Evolutionary conservation across 2,113 vertebrate genomes (phyloP).

Genomic region (Acrocephalus arundinaceus): DNA sequence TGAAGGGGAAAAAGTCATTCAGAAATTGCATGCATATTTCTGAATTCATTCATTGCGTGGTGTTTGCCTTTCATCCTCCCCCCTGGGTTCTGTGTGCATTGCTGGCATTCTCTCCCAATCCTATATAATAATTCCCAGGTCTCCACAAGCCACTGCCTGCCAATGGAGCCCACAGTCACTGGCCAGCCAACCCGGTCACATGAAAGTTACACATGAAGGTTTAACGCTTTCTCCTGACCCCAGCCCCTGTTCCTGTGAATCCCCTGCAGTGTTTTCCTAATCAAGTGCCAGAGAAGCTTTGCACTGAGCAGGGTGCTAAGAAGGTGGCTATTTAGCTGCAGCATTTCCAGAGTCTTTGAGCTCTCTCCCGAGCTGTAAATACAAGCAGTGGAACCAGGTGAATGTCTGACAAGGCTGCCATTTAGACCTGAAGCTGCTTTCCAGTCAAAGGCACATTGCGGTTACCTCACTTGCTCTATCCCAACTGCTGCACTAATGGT

Average conservation of each 20-base stretch:
- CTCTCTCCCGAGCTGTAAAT: background rate
- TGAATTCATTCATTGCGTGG: background rate
- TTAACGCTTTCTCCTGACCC: conserved; percentile 23
- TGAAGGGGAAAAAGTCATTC: background rate
- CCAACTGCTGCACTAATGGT: background rate
- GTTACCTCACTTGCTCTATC: background rate
- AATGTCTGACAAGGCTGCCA: background rate
- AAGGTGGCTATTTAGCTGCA: background rate
- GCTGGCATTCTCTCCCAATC: conserved; percentile 38
- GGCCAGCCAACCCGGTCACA: background rate
- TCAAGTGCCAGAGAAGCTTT: conserved; percentile 19
- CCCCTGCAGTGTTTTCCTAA: conserved; percentile 17
- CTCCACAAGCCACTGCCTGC: background rate
- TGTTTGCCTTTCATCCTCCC: conserved; percentile 1
- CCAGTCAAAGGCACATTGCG: background rate
- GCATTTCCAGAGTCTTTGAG: background rate
- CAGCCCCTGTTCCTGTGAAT: background rate
- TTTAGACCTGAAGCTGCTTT: background rate
- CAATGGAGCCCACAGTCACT: background rate
- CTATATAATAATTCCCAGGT: conserved; percentile 29
- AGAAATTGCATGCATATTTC: conserved; percentile 11
- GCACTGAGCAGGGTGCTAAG: background rate
- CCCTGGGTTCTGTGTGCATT: background rate
- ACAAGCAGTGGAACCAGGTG: background rate
- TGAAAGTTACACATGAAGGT: background rate